Percentiles rank a stretch among this genome's conserved stretches.
Evolutionary conservation across 1,140 invertebrate species (phyloP).

Genomic region (Trypoxylus dichotomus): DNA sequence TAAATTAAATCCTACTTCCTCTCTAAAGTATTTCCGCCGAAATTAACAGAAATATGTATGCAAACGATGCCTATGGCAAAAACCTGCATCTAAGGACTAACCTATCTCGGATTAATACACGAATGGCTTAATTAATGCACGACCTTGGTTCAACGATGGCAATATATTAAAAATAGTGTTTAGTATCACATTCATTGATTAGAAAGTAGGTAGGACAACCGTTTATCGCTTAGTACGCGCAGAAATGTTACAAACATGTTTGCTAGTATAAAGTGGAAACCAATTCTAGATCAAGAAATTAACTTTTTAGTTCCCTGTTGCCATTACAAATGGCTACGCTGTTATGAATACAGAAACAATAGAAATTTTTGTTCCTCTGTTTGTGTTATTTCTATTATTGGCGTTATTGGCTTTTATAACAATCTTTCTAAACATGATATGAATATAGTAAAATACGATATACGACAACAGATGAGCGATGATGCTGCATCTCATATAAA

Average conservation of each 20-base stretch:
- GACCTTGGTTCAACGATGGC: background rate
- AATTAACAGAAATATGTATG: too few relatives aligned
- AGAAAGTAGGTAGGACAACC: conserved; percentile 10
- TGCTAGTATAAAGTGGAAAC: background rate
- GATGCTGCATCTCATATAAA: too few relatives aligned
- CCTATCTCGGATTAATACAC: background rate
- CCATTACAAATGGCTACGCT: background rate
- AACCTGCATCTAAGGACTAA: too few relatives aligned
- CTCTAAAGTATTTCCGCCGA: too few relatives aligned
- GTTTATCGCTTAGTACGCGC: background rate
- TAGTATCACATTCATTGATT: background rate
- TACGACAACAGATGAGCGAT: too few relatives aligned
- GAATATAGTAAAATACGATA: too few relatives aligned
- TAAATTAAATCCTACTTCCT: too few relatives aligned
- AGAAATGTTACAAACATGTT: conserved; percentile 2
- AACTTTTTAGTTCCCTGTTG: background rate
- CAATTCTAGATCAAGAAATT: background rate
- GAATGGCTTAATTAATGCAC: background rate
- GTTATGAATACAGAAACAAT: background rate
- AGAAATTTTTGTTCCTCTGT: background rate
- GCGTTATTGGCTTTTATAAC: too few relatives aligned
- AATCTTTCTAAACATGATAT: too few relatives aligned
- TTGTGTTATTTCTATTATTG: too few relatives aligned
- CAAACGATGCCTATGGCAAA: too few relatives aligned
- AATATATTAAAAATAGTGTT: background rate